Evolutionary conservation across 2,113 vertebrate genomes (phyloP).

Genomic region (Neogobius melanostomus): DNA sequence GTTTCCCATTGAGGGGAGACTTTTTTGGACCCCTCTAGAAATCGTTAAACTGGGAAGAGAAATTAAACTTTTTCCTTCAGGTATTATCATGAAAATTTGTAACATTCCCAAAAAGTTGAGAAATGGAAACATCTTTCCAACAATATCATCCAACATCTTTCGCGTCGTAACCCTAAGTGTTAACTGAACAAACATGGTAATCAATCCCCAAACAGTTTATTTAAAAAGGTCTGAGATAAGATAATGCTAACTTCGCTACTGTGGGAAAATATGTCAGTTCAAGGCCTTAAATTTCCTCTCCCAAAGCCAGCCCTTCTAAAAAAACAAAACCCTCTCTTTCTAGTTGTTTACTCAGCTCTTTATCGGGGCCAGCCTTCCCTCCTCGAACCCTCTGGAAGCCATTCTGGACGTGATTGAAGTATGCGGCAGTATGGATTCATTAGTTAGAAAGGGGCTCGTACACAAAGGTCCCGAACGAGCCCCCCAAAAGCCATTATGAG

Average conservation of each 20-base stretch:
- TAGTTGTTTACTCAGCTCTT: conserved; percentile 63
- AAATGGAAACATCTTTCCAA: neutral
- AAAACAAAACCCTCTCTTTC: conserved; percentile 64
- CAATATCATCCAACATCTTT: neutral
- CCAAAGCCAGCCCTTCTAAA: conserved; percentile 53
- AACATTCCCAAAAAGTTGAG: too few relatives aligned
- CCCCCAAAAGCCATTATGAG: conserved; percentile 55
- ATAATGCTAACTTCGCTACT: conserved; percentile 38
- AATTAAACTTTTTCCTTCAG: too few relatives aligned
- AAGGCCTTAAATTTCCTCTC: conserved; percentile 51
- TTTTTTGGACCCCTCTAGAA: too few relatives aligned
- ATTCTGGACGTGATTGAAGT: conserved; percentile 48
- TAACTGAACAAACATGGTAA: conserved; percentile 37
- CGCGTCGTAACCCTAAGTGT: neutral
- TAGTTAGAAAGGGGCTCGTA: conserved; percentile 22
- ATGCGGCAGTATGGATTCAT: conserved; percentile 38
- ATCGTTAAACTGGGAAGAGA: too few relatives aligned
- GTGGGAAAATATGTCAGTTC: conserved; percentile 61
- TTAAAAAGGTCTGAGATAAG: conserved; percentile 8
- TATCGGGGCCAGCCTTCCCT: conserved; percentile 60
- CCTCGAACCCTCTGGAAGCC: conserved; percentile 55
- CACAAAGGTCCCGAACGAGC: conserved; percentile 52
- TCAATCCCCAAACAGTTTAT: conserved; percentile 33
- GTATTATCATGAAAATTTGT: too few relatives aligned
- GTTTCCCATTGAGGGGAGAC: too few relatives aligned